Percentiles rank a stretch among this genome's conserved stretches.
Conservation (phyloP, 2,797 vertebrate genomes). For the Ctenosaura bakeri region DNA sequence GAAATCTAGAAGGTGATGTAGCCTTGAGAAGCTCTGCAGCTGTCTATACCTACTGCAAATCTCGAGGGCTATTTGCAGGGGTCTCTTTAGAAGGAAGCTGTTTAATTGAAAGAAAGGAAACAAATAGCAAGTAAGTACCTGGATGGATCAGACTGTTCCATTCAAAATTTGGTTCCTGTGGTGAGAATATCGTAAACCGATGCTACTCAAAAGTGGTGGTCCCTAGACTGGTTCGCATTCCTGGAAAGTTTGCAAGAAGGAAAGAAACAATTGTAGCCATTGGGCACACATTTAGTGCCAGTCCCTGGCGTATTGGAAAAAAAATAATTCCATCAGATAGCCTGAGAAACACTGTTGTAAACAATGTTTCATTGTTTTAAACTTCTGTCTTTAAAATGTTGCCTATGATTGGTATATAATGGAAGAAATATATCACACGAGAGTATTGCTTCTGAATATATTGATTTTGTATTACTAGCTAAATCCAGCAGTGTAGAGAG, state of each 20-base stretch:
- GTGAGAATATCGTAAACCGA: neutral
- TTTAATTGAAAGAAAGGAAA: constrained; percentile 95
- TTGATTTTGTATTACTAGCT: neutral
- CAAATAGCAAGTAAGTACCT: constrained; percentile 92
- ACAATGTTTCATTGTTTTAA: constrained; percentile 4
- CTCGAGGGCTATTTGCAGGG: constrained; percentile 93
- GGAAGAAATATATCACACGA: neutral
- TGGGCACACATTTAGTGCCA: too few relatives aligned
- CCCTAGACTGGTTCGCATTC: too few relatives aligned
- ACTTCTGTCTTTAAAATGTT: neutral
- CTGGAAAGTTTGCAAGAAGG: too few relatives aligned
- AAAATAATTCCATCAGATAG: too few relatives aligned
- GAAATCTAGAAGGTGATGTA: constrained; percentile 95
- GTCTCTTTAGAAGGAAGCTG: constrained; percentile 94
- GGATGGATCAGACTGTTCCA: neutral
- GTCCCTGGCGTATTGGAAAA: too few relatives aligned
- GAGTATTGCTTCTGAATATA: neutral
- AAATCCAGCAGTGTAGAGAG: neutral
- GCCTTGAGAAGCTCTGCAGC: constrained; percentile 91
- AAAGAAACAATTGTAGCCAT: too few relatives aligned
- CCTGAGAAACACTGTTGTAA: neutral
- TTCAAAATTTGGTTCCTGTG: neutral
- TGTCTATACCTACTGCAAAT: constrained; percentile 94
- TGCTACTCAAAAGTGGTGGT: too few relatives aligned
- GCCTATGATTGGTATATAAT: neutral